Base-by-base conservation (phyloP, 2,113 vertebrate species). In the Sardina pilchardus region DNA sequence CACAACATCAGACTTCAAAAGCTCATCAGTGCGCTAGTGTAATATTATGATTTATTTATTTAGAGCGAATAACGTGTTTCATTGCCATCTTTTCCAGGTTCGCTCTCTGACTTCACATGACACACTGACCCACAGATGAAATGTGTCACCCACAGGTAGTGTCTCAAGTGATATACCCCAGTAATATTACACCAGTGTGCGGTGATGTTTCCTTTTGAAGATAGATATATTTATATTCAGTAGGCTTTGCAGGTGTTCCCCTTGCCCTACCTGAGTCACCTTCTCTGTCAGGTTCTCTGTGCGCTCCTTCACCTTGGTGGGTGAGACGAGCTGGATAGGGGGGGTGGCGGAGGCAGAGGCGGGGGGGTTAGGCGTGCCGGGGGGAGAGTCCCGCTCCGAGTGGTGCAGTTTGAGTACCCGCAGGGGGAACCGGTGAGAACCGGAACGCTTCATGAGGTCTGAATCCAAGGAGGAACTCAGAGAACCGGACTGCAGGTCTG, bases 261-360 rank as follows among this genome's bases (percentile, higher is more conserved):
- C 53, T 24, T 2, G 12, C 47, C 87, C 0, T 93, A 95, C 94
- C 93, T 93, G 93, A 0, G 94, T 94, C 89, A 95, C 93, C 87
- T 92, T 94, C 89, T 94, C 92, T 87, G 89, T 95, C 89, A 94
- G 88, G 84, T 94, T 92, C 81, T 92, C 93, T 53, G 90, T 85
- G 84, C 88, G 85, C 10, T 93, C 93, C 92, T 93, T 95, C 88
- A 93, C 90, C 84, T 93, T 94, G 88, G 93, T 92, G 67, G 92
- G 91, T 71, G 88, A 86, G 48, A 88, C 91, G 19, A 93, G 91
- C 89, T 95, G 94, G 85, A 93, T 92, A 86, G 85, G 89, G 26
- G 86, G 81, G 12, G 81, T 17, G 2, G 26, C 36, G 82, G 63
- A 39, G 36, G 81, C 71, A 17, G 85, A 75, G 87, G 86, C 0